phyloP scores from a whole-genome alignment of 2,888 invertebrate species.

The Drosophila testacea region DNA sequence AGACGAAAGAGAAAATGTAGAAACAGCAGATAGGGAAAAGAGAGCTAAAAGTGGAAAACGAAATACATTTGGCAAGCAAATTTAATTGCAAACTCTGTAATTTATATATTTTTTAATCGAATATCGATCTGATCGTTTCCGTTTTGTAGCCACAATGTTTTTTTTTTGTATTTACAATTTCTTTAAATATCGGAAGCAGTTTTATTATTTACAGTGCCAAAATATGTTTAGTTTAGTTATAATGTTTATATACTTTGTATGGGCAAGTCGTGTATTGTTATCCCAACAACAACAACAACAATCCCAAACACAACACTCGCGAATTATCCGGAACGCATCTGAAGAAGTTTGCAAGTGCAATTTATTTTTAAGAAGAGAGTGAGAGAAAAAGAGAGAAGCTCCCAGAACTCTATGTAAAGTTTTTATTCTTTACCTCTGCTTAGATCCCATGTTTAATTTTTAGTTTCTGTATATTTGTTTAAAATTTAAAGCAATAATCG shows the following conservation, averaged over 20 bases:
- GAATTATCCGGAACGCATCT: conserved; percentile 60
- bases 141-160: conserved; percentile 35
- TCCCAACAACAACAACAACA: conserved; percentile 19
- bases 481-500: conserved; percentile 51
- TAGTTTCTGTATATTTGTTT: conserved; percentile 63
- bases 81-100: conserved; percentile 57
- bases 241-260: conserved; percentile 55
- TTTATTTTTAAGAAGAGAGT: conserved; percentile 54
- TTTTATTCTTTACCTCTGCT: conserved; percentile 37
- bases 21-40: neutral
- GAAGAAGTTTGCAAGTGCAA: conserved; percentile 60
- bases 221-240: conserved; percentile 80
- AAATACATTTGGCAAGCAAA: conserved; percentile 56
- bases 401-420: conserved; percentile 45
- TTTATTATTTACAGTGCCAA: conserved; percentile 82
- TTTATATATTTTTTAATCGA: conserved; percentile 53
- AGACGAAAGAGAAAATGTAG: conserved; percentile 46
- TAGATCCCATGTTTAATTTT: conserved; percentile 19
- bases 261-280: conserved; percentile 19
- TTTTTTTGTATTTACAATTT: conserved; percentile 40
- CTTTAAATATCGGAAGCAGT: conserved; percentile 56
- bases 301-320: conserved; percentile 37
- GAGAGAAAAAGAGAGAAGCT: conserved; percentile 4
- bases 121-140: conserved; percentile 25
- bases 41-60: conserved; percentile 19